Evolutionary conservation across 2,797 vertebrate species (phyloP).

Genomic region (Paguma larvata): DNA sequence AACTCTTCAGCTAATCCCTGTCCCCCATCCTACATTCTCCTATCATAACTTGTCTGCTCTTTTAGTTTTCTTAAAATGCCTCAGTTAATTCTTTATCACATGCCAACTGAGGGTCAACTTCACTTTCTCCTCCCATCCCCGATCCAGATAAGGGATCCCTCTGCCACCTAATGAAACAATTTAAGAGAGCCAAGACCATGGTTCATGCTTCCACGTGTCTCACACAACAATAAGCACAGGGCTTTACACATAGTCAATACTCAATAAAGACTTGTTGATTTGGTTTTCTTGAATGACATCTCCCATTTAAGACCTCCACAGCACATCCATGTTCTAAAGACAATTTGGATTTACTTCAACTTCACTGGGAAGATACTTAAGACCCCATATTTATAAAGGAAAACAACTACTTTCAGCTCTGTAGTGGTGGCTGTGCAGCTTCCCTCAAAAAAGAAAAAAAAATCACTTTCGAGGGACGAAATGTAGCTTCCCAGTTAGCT

Average conservation of each 20-base stretch:
- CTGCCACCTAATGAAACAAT: background rate
- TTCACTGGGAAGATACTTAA: constrained; percentile 29
- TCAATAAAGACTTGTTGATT: constrained; percentile 22
- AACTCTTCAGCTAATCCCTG: constrained; percentile 10
- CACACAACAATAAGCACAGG: background rate
- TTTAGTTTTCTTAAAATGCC: constrained; percentile 30
- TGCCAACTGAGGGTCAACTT: constrained; percentile 25
- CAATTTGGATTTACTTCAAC: background rate
- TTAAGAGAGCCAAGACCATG: background rate
- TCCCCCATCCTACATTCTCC: background rate
- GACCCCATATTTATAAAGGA: background rate
- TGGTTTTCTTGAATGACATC: constrained; percentile 23
- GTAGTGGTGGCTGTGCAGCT: background rate
- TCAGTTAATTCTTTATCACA: constrained; percentile 30
- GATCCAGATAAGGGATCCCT: background rate
- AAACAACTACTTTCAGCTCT: constrained; percentile 22
- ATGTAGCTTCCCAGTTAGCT: background rate
- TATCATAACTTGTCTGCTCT: background rate
- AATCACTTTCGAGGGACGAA: background rate
- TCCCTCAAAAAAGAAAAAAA: background rate
- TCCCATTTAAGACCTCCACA: background rate
- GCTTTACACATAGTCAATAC: background rate
- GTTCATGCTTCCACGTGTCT: background rate
- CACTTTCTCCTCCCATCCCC: background rate
- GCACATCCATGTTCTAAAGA: constrained; percentile 6